These are phyloP conservation scores for Zelleria hepariella DNA, from an alignment of 2,888 invertebrate genomes.

Conservation along the genomic window DNA sequence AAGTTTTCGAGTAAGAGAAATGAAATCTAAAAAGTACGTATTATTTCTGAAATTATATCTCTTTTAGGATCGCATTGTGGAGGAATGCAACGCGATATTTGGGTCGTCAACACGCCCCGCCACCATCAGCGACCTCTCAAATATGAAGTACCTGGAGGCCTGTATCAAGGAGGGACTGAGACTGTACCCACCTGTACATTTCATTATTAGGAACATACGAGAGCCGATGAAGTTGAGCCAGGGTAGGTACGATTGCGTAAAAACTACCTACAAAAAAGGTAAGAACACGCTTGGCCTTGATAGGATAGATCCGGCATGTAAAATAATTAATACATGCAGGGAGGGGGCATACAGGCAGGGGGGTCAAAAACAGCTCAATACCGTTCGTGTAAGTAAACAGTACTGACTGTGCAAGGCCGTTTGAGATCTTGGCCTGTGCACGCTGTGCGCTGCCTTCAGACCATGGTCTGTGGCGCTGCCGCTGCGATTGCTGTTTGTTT, in stretches of 20 bases:
- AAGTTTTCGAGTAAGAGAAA: not conserved
- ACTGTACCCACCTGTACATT: slow-evolving; percentile 73
- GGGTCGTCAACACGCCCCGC: slow-evolving; percentile 46
- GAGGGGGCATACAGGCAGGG: no score
- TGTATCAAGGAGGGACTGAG: slow-evolving; percentile 75
- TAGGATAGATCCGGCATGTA: no score
- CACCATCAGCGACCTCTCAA: slow-evolving; percentile 61
- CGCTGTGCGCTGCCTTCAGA: no score
- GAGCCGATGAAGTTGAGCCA: slow-evolving; percentile 68
- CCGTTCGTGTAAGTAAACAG: no score
- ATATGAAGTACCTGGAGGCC: slow-evolving; percentile 74
- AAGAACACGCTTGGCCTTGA: no score
- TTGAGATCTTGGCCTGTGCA: no score
- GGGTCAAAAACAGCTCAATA: no score
- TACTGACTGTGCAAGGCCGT: no score
- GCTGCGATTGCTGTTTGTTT: no score
- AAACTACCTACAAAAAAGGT: no score
- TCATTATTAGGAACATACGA: slow-evolving; percentile 62
- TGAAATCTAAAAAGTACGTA: not conserved
- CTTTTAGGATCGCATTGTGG: slow-evolving; percentile 39
- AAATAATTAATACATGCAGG: no score
- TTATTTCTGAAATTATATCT: not conserved
- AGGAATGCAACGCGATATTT: slow-evolving; percentile 64
- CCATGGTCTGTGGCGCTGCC: no score
- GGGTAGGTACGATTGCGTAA: slow-evolving; percentile 10